phyloP scores from a whole-genome alignment of 2,888 invertebrate species.

The Heteropelma amictum region DNA sequence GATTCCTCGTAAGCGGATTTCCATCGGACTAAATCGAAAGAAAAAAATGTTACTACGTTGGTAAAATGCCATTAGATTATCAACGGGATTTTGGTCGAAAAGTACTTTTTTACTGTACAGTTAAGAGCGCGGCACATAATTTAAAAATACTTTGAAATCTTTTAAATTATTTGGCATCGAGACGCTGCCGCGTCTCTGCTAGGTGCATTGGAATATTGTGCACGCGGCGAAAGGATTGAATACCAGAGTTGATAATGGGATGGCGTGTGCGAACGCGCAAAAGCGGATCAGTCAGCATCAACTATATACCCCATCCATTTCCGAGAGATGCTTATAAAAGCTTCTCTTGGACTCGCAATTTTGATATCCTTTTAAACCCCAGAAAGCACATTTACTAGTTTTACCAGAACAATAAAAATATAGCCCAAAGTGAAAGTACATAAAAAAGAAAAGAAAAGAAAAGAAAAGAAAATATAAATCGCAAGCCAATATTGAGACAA shows the following conservation, averaged over 20 bases:
- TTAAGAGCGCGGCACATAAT: too few relatives aligned
- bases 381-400: slow-evolving; percentile 22
- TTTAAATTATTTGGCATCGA: too few relatives aligned
- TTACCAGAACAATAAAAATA: neutral
- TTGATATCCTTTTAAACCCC: slow-evolving; percentile 33
- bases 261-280: slow-evolving; percentile 6
- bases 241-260: neutral
- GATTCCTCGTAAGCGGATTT: too few relatives aligned
- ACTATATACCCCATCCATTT: neutral
- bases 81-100: too few relatives aligned
- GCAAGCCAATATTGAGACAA: neutral
- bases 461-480: neutral
- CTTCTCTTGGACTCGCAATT: slow-evolving; percentile 20
- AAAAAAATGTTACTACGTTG: too few relatives aligned
- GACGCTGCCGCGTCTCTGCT: neutral
- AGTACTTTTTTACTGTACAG: too few relatives aligned
- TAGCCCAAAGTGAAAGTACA: too few relatives aligned
- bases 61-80: too few relatives aligned
- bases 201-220: neutral
- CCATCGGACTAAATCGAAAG: too few relatives aligned
- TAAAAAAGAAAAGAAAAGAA: slow-evolving; percentile 4
- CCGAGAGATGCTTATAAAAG: slow-evolving; percentile 10
- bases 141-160: too few relatives aligned
- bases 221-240: neutral
- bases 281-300: slow-evolving; percentile 14